These are phyloP conservation scores for Leucosticte australis DNA, from an alignment of 2,113 vertebrate species.

Conservation along the genomic window DNA sequence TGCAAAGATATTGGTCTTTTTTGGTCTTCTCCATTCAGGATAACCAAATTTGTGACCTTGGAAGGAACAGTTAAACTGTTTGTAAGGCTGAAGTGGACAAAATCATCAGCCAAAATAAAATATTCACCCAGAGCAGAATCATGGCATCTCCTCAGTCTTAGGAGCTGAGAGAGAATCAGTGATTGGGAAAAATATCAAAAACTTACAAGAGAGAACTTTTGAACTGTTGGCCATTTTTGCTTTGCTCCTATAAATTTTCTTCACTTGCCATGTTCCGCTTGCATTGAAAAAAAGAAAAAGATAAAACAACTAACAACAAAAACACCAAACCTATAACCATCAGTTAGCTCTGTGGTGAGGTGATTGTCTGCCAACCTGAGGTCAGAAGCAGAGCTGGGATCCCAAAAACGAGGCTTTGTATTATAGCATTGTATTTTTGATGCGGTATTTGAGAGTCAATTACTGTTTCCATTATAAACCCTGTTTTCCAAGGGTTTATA, in stretches of 20 bases:
- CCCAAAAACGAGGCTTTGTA: slow-evolving; percentile 69
- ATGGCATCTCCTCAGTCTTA: not conserved
- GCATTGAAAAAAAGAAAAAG: not conserved
- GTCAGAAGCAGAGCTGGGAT: slow-evolving; percentile 71
- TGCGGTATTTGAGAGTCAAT: slow-evolving; percentile 76
- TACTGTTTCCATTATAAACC: slow-evolving; percentile 82
- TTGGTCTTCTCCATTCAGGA: not conserved
- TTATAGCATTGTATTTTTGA: slow-evolving; percentile 80
- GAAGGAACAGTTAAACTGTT: not conserved
- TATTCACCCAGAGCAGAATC: not conserved
- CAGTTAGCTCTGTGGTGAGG: slow-evolving; percentile 79
- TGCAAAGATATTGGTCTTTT: not conserved
- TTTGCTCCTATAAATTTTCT: slow-evolving; percentile 27
- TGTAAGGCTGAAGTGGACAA: not conserved
- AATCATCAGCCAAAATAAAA: not conserved
- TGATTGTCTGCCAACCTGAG: slow-evolving; percentile 76
- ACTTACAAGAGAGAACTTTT: not conserved
- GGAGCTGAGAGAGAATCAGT: not conserved
- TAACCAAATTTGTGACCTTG: not conserved
- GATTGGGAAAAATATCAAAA: not conserved
- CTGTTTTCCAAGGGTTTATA: slow-evolving; percentile 78
- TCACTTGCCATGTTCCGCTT: slow-evolving; percentile 39
- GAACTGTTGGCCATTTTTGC: not conserved
- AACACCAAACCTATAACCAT: slow-evolving; percentile 69
- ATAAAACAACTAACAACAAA: not conserved